phyloP scores from a whole-genome alignment of 2,888 invertebrate species.

The Cremastobaeus sp. region DNA sequence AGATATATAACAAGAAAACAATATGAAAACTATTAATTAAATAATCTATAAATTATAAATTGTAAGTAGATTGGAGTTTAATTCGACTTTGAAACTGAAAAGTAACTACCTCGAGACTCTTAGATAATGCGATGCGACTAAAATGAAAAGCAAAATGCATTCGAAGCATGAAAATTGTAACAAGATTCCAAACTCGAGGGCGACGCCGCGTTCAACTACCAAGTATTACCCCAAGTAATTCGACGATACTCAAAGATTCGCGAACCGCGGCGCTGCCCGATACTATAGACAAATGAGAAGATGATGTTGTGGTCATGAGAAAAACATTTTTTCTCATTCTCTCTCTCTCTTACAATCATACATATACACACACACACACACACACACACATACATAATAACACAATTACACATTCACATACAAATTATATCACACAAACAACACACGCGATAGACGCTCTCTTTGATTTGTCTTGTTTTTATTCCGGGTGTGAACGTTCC shows the following conservation, averaged over 20 bases:
- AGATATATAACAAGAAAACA: constrained; percentile 30
- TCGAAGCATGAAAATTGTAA: not conserved
- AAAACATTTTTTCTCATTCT: too few species aligned
- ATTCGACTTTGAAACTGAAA: constrained; percentile 49
- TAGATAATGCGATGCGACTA: constrained; percentile 16
- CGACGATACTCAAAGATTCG: constrained; percentile 39
- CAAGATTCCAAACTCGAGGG: constrained; percentile 35
- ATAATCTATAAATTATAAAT: constrained; percentile 34
- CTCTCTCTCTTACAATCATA: not conserved
- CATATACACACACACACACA: constrained; percentile 2
- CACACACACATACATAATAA: constrained; percentile 2
- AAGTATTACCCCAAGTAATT: constrained; percentile 50
- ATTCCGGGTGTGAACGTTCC: constrained; percentile 39
- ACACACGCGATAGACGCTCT: constrained; percentile 10
- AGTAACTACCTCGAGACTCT: constrained; percentile 55
- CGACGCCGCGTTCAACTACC: constrained; percentile 13
- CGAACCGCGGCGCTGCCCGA: constrained; percentile 5
- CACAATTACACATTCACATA: constrained; percentile 1
- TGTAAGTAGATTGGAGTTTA: constrained; percentile 49
- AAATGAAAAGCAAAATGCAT: not conserved
- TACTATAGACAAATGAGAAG: not conserved
- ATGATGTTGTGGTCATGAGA: not conserved
- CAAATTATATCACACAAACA: not conserved
- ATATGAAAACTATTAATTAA: constrained; percentile 20
- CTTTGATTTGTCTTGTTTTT: constrained; percentile 21